These are phyloP conservation scores for Pygoscelis adeliae DNA, from an alignment of 2,113 vertebrate genomes.

Conservation along the genomic window DNA sequence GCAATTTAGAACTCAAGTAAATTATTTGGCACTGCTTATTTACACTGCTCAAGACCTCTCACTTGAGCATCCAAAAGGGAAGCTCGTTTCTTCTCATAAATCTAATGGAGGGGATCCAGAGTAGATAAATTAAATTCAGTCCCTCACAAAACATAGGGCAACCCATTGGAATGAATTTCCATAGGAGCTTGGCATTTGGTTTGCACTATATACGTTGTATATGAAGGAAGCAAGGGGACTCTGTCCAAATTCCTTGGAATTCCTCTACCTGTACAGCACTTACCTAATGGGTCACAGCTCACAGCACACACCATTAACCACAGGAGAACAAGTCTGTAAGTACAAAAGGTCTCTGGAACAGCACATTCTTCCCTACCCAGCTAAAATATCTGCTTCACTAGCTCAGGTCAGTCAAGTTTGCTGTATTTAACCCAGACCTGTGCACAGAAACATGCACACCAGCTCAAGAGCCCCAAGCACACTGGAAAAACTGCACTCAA, in stretches of 20 bases:
- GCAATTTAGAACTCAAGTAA: accelerated
- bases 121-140: too few species aligned
- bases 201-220: accelerated
- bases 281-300: background rate
- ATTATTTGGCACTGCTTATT: background rate
- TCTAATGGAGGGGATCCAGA: background rate
- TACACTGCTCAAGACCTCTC: background rate
- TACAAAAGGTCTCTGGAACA: background rate
- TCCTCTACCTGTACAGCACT: background rate
- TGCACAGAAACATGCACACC: background rate
- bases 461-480: background rate
- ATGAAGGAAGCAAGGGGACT: background rate
- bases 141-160: background rate
- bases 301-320: background rate
- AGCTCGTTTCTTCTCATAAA: background rate
- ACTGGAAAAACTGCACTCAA: background rate
- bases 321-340: background rate
- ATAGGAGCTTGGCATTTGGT: background rate
- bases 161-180: background rate
- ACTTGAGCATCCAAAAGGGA: background rate
- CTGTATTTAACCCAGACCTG: background rate
- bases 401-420: background rate
- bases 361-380: background rate
- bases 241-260: background rate
- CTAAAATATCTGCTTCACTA: background rate